Evolutionary conservation across 2,888 invertebrate species (phyloP), one percentile per base, ranked within the genome.

Genomic region (Pseudeuparius sepicola): DNA sequence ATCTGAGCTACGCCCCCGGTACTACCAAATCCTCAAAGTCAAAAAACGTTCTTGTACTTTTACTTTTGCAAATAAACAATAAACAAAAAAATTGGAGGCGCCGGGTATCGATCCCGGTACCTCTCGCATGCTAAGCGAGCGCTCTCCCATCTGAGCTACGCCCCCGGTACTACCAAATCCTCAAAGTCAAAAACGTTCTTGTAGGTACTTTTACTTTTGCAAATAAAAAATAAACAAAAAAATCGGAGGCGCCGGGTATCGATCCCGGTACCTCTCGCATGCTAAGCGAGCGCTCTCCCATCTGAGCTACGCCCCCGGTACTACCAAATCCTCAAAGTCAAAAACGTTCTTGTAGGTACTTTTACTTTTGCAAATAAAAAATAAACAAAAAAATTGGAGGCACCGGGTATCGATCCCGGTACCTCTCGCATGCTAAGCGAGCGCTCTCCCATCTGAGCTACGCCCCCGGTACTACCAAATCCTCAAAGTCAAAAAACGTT

Each of bases 231-330:
- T n/a, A n/a, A n/a, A n/a, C n/a, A 39, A 44, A 47, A 45, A 40
- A 32, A 20, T 40, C 54, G 55, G 53, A 55, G 55, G 54, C 51
- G 55, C 54, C 52, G 54, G 53, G 55, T 46, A 54, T 55, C 54
- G 54, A 55, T 55, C 52, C 53, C 54, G 53, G 54, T 55, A 53
- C 54, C 53, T 52, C 52, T 55, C 53, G 53, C 54, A 55, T 55
- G 55, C 54, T 55, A 54, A 54, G 53, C 52, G 54, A 54, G 53
- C 53, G 54, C 53, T 53, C 51, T 53, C 48, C 52, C 52, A 52
- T 51, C 49, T 51, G 51, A 51, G 51, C 51, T 51, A 51, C 51
- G 48, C 50, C 52, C 51, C 51, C 52, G n/a, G n/a, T n/a, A n/a
- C n/a, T n/a, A n/a, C n/a, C n/a, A n/a, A n/a, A n/a, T n/a, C n/a